Evolutionary conservation across 2,797 vertebrate species (phyloP), one percentile per base, ranked within the genome.

Genomic region (Dicrostonyx torquatus): DNA sequence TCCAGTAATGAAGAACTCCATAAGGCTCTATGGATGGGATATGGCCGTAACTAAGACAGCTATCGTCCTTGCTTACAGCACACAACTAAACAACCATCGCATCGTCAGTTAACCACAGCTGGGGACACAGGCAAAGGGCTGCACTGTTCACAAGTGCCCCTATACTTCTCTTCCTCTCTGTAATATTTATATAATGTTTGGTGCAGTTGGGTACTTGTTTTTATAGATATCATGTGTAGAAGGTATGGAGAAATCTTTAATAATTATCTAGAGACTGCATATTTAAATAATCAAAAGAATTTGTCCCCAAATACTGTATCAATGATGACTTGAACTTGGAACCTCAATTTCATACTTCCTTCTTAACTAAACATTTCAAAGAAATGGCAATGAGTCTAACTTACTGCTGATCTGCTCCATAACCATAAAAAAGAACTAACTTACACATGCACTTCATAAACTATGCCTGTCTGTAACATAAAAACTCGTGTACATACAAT

Each of bases 331-430:
- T 82, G 55, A 92, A 88, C 34, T 95, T 90, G 68, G 45, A 53
- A 94, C 6, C 76, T 53, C 50, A 90, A 82, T 85, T 26, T 68
- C 31, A 95, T 58, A 83, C 62, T 92, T 79, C 55, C 78, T 84
- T 53, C 66, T 77, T 43, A 43, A n/a, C 20, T 72, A 5, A 85
- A 22, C 5, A 78, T 87, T 86, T 89, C 37, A 24, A 77, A 87
- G 70, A 94, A 76, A 66, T 13, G 34, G 43, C 76, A 93, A 94
- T 45, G 75, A 89, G 77, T 72, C 53, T 84, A 89, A 94, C 18
- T 83, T 87, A 89, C 60, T 50, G 62, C 70, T 86, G 60, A 40
- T 55, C 26, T 95, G 70, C 14, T 75, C 78, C 1, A 43, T 34
- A 93, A 73, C 13, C 53, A 85, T 78, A 76, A 87, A 29, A 93